Conservation (phyloP, 2,888 invertebrate genomes). For the Ennomos quercinarius region DNA sequence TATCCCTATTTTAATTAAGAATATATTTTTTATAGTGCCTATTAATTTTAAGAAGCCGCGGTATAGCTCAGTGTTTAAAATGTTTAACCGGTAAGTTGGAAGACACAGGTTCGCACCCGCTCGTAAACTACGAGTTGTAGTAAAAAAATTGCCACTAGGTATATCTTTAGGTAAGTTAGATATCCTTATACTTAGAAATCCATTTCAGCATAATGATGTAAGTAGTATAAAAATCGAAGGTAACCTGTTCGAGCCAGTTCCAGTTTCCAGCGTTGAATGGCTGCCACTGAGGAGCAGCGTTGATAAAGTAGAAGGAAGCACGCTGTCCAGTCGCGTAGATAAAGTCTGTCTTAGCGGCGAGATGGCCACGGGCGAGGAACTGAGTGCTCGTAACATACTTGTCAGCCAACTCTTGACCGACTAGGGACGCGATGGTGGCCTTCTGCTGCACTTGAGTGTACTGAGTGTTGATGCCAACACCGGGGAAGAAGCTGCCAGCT, state of each 20-base stretch:
- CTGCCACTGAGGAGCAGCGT: constrained; percentile 89
- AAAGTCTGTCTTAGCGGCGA: constrained; percentile 87
- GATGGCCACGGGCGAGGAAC: constrained; percentile 86
- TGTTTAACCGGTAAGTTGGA: too few relatives aligned
- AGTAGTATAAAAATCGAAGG: background rate
- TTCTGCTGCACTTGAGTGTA: constrained; percentile 74
- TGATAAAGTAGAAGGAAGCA: constrained; percentile 87
- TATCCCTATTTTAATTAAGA: too few relatives aligned
- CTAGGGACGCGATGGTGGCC: constrained; percentile 54
- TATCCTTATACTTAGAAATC: background rate
- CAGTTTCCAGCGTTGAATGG: constrained; percentile 86
- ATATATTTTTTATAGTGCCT: too few relatives aligned
- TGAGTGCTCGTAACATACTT: constrained; percentile 75
- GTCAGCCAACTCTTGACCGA: constrained; percentile 65
- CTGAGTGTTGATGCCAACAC: constrained; percentile 64
- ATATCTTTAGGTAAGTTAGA: background rate
- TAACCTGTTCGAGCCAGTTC: constrained; percentile 79
- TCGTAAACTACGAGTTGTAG: too few relatives aligned
- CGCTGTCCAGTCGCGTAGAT: constrained; percentile 86
- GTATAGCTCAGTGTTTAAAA: too few relatives aligned
- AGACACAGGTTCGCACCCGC: too few relatives aligned
- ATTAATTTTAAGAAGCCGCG: too few relatives aligned
- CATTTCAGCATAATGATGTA: too few relatives aligned
- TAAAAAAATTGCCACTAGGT: too few relatives aligned
- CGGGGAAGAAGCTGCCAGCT: constrained; percentile 81